phyloP scores from a whole-genome alignment of 2,797 vertebrate species.

The Myiotriccus ornatus region DNA sequence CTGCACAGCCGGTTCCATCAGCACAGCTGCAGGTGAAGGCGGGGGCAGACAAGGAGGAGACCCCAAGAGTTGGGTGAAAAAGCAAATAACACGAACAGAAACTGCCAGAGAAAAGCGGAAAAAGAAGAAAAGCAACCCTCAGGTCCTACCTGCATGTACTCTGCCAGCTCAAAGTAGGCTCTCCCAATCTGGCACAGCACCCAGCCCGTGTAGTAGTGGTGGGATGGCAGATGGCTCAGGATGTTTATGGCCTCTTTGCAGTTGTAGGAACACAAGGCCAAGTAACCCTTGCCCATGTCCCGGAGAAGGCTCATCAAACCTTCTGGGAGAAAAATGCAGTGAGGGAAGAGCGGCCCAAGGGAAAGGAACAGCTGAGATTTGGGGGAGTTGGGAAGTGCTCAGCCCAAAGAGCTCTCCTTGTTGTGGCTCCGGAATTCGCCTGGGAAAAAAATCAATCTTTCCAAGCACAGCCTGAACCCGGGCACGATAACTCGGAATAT shows the following conservation, averaged over 20 bases:
- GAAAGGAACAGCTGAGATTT: background rate
- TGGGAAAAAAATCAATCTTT: background rate
- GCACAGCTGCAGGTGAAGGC: background rate
- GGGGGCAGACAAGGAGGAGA: background rate
- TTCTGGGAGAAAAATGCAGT: slow-evolving; percentile 80
- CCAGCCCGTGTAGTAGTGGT: slow-evolving; percentile 98
- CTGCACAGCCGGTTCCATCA: background rate
- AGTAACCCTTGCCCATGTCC: slow-evolving; percentile 93
- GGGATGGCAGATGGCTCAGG: slow-evolving; percentile 91
- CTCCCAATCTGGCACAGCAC: slow-evolving; percentile 93
- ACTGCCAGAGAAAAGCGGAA: background rate
- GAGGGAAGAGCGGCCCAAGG: slow-evolving; percentile 22
- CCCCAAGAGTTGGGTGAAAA: background rate
- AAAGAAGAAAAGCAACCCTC: background rate
- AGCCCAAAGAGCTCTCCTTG: background rate
- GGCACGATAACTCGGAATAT: background rate
- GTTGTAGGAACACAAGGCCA: slow-evolving; percentile 94
- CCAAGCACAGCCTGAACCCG: background rate
- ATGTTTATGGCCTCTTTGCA: slow-evolving; percentile 94
- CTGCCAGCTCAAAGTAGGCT: slow-evolving; percentile 96
- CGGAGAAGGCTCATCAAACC: slow-evolving; percentile 90
- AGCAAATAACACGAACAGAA: background rate
- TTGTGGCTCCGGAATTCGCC: background rate
- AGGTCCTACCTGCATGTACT: slow-evolving; percentile 91
- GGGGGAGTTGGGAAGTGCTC: background rate